Evolutionary conservation across 2,113 vertebrate species (phyloP).

Genomic region (Syngnathus scovelli): DNA sequence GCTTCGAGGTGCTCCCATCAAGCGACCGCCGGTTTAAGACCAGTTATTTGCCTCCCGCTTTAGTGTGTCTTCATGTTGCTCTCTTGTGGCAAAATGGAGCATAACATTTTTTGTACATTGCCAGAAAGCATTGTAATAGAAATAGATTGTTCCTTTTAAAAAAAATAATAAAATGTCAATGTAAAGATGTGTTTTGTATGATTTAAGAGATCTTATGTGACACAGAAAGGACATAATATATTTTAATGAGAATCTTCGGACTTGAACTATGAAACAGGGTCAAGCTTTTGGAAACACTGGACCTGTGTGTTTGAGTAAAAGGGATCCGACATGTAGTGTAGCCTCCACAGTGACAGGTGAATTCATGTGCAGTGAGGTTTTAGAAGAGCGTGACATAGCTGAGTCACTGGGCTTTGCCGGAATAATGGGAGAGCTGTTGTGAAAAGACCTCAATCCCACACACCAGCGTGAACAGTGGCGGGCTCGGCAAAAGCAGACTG

Average conservation of each 20-base stretch:
- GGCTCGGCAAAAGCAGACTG: slow-evolving; percentile 14
- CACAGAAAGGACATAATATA: background rate
- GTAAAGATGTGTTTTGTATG: slow-evolving; percentile 6
- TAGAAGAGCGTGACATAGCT: slow-evolving; percentile 1
- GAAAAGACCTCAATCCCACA: slow-evolving; percentile 20
- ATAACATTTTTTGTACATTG: background rate
- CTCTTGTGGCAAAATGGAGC: slow-evolving; percentile 31
- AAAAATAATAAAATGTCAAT: slow-evolving; percentile 33
- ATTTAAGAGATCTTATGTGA: background rate
- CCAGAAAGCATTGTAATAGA: slow-evolving; percentile 13
- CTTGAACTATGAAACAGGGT: background rate
- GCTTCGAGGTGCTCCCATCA: slow-evolving; percentile 13
- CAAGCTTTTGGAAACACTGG: background rate
- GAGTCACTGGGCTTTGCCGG: slow-evolving; percentile 20
- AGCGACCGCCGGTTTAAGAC: slow-evolving; percentile 7
- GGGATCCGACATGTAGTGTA: slow-evolving; percentile 1
- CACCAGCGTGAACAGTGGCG: background rate
- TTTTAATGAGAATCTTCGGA: background rate
- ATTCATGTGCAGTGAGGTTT: slow-evolving; percentile 10
- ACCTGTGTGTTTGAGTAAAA: background rate
- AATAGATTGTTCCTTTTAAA: slow-evolving; percentile 31
- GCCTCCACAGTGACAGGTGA: slow-evolving; percentile 2
- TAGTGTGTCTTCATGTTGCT: slow-evolving; percentile 39
- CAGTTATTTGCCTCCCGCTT: slow-evolving; percentile 23
- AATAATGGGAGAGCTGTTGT: slow-evolving; percentile 21